Percentiles rank a stretch among this genome's conserved stretches.
Evolutionary conservation across 2,113 vertebrate genomes (phyloP).

Genomic region (Pagrus major): DNA sequence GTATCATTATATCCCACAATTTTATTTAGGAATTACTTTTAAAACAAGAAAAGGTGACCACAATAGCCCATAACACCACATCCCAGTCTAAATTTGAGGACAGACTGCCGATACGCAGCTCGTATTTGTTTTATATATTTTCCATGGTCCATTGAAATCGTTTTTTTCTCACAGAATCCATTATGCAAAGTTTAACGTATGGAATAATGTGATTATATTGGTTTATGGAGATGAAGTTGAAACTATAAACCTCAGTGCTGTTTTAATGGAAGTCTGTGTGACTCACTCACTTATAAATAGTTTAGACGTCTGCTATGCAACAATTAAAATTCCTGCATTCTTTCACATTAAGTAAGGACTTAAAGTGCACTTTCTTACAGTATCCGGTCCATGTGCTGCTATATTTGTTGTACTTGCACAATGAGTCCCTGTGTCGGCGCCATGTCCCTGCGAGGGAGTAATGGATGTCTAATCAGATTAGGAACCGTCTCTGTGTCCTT

Average conservation of each 20-base stretch:
- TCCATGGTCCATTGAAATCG: slow-evolving; percentile 7
- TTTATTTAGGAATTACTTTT: slow-evolving; percentile 24
- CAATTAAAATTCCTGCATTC: not conserved
- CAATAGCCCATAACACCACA: not conserved
- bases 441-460: slow-evolving; percentile 41
- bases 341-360: not conserved
- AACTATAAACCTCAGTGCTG: not conserved
- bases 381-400: not conserved
- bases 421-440: slow-evolving; percentile 19
- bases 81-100: slow-evolving; percentile 3
- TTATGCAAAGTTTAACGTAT: not conserved
- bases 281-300: not conserved
- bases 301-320: not conserved
- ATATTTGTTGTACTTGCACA: slow-evolving; percentile 7
- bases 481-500: slow-evolving; percentile 52
- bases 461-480: slow-evolving; percentile 72
- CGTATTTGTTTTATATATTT: slow-evolving; percentile 28
- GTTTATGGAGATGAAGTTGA: not conserved
- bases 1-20: slow-evolving; percentile 1
- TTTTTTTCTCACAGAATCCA: slow-evolving; percentile 23
- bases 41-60: not conserved
- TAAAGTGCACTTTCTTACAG: not conserved
- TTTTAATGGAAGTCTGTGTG: not conserved
- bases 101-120: not conserved
- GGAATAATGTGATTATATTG: slow-evolving; percentile 10